phyloP scores from a whole-genome alignment of 2,113 vertebrate genomes.

The Rhabdornis inornatus region DNA sequence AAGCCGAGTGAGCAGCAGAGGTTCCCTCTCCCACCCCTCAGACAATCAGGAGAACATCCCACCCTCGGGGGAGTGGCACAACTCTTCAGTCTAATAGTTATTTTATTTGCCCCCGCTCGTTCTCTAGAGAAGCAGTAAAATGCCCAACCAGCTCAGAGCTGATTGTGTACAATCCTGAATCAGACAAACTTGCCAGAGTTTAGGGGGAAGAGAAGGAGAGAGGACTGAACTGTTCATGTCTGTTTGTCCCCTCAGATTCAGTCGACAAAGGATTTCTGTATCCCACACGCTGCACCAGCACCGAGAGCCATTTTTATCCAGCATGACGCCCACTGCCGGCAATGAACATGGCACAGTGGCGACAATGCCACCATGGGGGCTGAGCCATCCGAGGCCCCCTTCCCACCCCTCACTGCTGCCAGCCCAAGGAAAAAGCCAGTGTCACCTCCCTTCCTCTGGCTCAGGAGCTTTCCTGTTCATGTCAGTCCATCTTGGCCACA shows the following conservation, averaged over 20 bases:
- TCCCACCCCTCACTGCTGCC: neutral
- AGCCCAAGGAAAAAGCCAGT: slow-evolving; percentile 2
- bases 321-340: neutral
- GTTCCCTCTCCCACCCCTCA: neutral
- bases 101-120: slow-evolving; percentile 15
- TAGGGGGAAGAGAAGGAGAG: neutral
- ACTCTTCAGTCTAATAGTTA: neutral
- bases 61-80: neutral
- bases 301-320: neutral
- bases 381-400: neutral
- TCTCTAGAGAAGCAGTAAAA: slow-evolving; percentile 40
- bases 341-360: neutral
- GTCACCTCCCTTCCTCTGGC: neutral
- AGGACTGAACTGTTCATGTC: neutral
- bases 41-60: slow-evolving; percentile 9
- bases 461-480: slow-evolving; percentile 6
- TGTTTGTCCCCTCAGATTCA: neutral
- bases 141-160: slow-evolving; percentile 43
- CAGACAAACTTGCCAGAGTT: neutral
- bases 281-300: neutral
- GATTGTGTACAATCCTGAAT: slow-evolving; percentile 57
- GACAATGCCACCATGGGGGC: neutral
- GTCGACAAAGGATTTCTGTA: neutral
- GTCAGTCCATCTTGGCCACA: slow-evolving; percentile 20
- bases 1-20: slow-evolving; percentile 19